Evolutionary conservation across 2,888 invertebrate genomes (phyloP).

Genomic region (Lepidonotus clava): DNA sequence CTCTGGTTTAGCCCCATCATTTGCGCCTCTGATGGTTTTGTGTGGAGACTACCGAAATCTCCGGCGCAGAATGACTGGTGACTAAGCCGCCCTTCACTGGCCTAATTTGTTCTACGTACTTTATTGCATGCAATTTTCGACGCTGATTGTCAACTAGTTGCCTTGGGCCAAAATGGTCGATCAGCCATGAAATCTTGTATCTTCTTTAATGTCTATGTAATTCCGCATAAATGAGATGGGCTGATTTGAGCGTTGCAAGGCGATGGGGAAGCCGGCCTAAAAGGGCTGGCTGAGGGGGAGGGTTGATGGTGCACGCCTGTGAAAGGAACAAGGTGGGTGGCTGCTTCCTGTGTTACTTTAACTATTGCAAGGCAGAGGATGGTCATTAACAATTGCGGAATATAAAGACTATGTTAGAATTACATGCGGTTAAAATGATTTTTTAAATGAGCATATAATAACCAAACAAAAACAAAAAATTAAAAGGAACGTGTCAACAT

Average conservation of each 20-base stretch:
- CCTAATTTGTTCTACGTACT: slow-evolving; percentile 7
- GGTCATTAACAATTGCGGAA: too few species aligned
- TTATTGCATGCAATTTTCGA: slow-evolving; percentile 49
- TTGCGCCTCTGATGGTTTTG: slow-evolving; percentile 1
- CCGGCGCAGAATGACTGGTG: neutral
- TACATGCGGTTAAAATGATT: too few species aligned
- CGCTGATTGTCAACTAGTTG: slow-evolving; percentile 37
- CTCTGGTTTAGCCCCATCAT: neutral
- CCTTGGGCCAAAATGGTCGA: slow-evolving; percentile 17
- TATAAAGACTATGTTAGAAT: too few species aligned
- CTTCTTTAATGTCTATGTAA: slow-evolving; percentile 54
- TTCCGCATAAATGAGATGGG: slow-evolving; percentile 47
- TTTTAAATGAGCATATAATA: too few species aligned
- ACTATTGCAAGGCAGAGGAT: too few species aligned
- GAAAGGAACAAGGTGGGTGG: neutral
- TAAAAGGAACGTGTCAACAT: too few species aligned
- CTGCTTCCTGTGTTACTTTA: neutral
- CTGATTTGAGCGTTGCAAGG: slow-evolving; percentile 1
- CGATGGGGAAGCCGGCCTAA: neutral
- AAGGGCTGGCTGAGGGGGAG: neutral
- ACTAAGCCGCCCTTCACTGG: slow-evolving; percentile 1
- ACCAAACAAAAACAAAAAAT: too few species aligned
- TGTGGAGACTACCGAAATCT: slow-evolving; percentile 21
- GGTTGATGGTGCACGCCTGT: neutral
- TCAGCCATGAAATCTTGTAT: slow-evolving; percentile 54